Conservation (phyloP, 2,888 invertebrate species). For the Sipha maydis region DNA sequence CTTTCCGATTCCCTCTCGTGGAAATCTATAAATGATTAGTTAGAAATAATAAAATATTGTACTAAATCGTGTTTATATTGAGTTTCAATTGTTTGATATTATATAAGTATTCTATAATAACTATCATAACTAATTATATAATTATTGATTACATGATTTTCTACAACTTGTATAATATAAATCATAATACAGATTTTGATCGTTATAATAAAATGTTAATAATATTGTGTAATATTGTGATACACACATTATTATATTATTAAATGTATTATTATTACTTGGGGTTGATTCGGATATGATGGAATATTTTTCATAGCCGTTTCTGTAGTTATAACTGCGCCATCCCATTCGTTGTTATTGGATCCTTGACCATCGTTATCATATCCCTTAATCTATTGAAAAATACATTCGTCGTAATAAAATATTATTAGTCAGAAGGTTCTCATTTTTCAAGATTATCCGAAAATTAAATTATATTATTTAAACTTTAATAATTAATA, state of each 20-base stretch:
- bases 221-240: not conserved
- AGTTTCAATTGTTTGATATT: not conserved
- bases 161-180: not conserved
- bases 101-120: not conserved
- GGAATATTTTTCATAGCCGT: not conserved
- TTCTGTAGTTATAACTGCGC: not conserved
- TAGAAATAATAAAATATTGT: not conserved
- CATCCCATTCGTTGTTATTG: not conserved
- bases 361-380: constrained; percentile 26
- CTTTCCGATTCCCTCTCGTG: not conserved
- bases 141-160: not conserved
- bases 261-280: constrained; percentile 19
- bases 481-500: too few relatives aligned
- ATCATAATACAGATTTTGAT: not conserved
- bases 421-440: too few relatives aligned
- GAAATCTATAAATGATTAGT: not conserved
- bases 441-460: too few relatives aligned
- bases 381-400: not conserved
- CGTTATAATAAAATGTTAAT: not conserved
- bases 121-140: too few relatives aligned
- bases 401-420: not conserved
- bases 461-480: too few relatives aligned
- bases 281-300: not conserved
- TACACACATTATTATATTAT: not conserved
- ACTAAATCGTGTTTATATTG: not conserved